Conservation (phyloP, 2,888 invertebrate genomes). For the Polyommatus iphigenia region DNA sequence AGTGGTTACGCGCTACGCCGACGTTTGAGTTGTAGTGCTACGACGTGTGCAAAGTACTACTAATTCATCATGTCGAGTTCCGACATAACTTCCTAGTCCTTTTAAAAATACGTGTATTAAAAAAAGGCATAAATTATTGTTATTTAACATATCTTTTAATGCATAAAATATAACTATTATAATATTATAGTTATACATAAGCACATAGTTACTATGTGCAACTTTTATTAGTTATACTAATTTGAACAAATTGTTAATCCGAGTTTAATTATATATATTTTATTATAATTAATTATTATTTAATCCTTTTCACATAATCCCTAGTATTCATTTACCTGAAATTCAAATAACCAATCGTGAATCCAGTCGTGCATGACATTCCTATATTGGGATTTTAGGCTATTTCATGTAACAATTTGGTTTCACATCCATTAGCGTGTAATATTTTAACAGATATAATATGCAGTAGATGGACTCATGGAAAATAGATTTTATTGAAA, state of each 20-base stretch:
- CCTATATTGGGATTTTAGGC: not conserved
- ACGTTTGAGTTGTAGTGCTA: not conserved
- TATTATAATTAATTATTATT: not conserved
- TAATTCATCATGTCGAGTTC: too few species aligned
- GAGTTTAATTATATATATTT: not conserved
- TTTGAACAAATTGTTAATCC: not conserved
- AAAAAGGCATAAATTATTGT: too few species aligned
- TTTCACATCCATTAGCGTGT: not conserved
- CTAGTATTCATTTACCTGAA: not conserved
- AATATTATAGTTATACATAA: not conserved
- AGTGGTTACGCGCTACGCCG: too few species aligned
- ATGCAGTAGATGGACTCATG: not conserved
- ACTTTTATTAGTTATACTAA: not conserved
- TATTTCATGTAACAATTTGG: not conserved
- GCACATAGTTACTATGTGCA: too few species aligned
- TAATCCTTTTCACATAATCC: not conserved
- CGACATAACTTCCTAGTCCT: too few species aligned
- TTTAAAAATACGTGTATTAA: too few species aligned
- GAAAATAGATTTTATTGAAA: too few species aligned
- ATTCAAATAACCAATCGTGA: not conserved
- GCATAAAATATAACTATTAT: too few species aligned
- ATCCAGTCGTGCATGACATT: not conserved
- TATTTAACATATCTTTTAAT: too few species aligned
- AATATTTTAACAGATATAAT: not conserved
- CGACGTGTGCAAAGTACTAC: too few species aligned